phyloP scores from a whole-genome alignment of 2,888 invertebrate species.

The Eucriotettix oculatus region DNA sequence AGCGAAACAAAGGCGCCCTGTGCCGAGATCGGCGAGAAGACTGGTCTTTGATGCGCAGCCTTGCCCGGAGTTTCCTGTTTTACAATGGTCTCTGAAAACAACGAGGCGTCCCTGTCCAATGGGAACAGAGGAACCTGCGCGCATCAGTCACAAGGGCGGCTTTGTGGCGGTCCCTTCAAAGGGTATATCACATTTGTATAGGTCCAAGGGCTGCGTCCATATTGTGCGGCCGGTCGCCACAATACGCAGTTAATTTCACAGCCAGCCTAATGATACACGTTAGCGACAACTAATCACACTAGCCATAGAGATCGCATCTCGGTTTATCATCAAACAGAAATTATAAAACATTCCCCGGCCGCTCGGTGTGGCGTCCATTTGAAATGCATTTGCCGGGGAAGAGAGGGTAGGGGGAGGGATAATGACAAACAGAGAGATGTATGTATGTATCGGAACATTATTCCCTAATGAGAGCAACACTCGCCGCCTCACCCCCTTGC shows the following conservation, averaged over 20 bases:
- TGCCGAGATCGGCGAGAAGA: too few species aligned
- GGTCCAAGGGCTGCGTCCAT: too few species aligned
- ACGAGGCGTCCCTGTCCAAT: too few species aligned
- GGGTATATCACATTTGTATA: too few species aligned
- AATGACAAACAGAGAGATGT: neutral
- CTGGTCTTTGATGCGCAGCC: too few species aligned
- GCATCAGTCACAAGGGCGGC: too few species aligned
- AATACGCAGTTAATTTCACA: neutral
- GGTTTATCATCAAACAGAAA: slow-evolving; percentile 1
- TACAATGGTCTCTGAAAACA: too few species aligned
- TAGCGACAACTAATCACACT: slow-evolving; percentile 1
- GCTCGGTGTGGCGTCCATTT: neutral
- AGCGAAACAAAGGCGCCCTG: too few species aligned
- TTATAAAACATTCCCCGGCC: neutral
- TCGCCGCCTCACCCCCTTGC: neutral
- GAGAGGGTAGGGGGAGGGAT: neutral
- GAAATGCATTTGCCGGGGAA: neutral
- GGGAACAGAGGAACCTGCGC: too few species aligned
- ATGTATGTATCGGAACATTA: slow-evolving; percentile 1
- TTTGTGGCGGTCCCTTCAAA: too few species aligned
- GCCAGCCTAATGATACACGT: slow-evolving; percentile 1
- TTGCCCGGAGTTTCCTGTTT: too few species aligned
- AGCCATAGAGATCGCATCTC: neutral
- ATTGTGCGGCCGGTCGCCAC: neutral
- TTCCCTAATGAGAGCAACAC: slow-evolving; percentile 1